Percentiles rank a stretch among this genome's conserved stretches.
phyloP scores from a whole-genome alignment of 2,888 invertebrate genomes.

The Ophioninae sp. region DNA sequence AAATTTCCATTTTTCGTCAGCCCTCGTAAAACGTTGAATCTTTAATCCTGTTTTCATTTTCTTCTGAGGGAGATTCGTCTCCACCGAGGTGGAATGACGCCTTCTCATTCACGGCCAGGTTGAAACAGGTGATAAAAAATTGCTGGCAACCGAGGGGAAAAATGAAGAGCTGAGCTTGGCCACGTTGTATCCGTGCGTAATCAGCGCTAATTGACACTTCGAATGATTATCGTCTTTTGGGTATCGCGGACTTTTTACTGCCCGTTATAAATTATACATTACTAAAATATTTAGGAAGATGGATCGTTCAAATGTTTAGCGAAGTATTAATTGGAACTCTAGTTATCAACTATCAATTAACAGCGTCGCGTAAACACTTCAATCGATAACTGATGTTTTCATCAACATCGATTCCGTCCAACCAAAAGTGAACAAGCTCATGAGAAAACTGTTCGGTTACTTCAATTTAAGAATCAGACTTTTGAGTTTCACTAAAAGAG shows the following conservation, averaged over 20 bases:
- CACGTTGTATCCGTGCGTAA: slow-evolving; percentile 44
- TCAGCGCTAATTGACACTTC: slow-evolving; percentile 51
- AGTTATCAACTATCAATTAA: too few species aligned
- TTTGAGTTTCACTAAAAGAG: background rate
- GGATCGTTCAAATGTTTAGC: too few species aligned
- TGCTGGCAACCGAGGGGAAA: slow-evolving; percentile 20
- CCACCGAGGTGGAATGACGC: slow-evolving; percentile 21
- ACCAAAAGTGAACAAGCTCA: too few species aligned
- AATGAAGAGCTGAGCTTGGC: slow-evolving; percentile 4
- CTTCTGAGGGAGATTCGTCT: slow-evolving; percentile 17
- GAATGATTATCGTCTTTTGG: slow-evolving; percentile 25
- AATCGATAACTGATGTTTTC: too few species aligned
- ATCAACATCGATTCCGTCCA: too few species aligned
- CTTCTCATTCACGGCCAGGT: slow-evolving; percentile 27
- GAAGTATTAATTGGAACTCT: too few species aligned
- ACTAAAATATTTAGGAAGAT: too few species aligned
- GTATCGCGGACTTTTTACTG: slow-evolving; percentile 34
- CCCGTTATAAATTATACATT: too few species aligned
- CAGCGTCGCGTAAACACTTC: too few species aligned
- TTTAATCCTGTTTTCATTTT: slow-evolving; percentile 20
- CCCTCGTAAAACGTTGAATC: background rate
- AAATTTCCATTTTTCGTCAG: slow-evolving; percentile 24
- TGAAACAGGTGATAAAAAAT: slow-evolving; percentile 49
- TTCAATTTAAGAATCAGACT: background rate
- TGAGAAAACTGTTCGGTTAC: background rate